Evolutionary conservation across 35 echinoderm and acorn worm species (phyloP).

Genomic region (Heliocidaris tuberculata): DNA sequence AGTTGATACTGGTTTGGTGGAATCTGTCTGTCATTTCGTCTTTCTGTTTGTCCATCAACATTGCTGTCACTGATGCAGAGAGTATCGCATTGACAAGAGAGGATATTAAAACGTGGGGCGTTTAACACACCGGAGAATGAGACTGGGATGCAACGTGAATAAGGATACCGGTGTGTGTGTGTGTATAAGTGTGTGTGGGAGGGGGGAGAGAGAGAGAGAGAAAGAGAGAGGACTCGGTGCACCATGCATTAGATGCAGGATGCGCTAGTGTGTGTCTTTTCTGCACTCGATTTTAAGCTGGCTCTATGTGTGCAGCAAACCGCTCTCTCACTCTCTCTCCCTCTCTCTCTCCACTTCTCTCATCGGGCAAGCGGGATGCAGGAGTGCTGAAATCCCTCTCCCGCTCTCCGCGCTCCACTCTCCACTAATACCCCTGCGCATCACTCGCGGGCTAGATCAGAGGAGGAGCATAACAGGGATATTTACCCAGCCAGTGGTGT

Average conservation of each 20-base stretch:
- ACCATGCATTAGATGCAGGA: not conserved
- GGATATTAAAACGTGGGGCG: conserved; percentile 37
- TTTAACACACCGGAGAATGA: conserved; percentile 18
- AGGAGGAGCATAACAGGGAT: conserved; percentile 36
- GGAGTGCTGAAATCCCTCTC: not conserved
- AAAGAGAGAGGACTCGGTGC: not conserved
- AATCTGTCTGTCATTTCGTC: not conserved
- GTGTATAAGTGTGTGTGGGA: not conserved
- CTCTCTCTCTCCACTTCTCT: not conserved
- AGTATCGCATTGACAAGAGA: conserved; percentile 41
- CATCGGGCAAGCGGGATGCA: not conserved
- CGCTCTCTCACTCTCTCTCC: not conserved
- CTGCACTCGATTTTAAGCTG: not conserved
- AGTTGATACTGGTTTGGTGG: not conserved
- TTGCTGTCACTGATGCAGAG: not conserved
- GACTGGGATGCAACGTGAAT: not conserved
- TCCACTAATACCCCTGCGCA: not conserved
- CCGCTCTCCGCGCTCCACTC: not conserved
- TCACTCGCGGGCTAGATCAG: conserved; percentile 24
- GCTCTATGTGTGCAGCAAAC: not conserved
- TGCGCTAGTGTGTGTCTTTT: not conserved
- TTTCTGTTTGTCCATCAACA: conserved; percentile 10
- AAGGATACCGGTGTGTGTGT: not conserved
- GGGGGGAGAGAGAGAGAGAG: not conserved
- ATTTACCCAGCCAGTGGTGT: conserved; percentile 30